These are phyloP conservation scores for Colletes latitarsis DNA, from an alignment of 1,140 invertebrate species.

Conservation along the genomic window DNA sequence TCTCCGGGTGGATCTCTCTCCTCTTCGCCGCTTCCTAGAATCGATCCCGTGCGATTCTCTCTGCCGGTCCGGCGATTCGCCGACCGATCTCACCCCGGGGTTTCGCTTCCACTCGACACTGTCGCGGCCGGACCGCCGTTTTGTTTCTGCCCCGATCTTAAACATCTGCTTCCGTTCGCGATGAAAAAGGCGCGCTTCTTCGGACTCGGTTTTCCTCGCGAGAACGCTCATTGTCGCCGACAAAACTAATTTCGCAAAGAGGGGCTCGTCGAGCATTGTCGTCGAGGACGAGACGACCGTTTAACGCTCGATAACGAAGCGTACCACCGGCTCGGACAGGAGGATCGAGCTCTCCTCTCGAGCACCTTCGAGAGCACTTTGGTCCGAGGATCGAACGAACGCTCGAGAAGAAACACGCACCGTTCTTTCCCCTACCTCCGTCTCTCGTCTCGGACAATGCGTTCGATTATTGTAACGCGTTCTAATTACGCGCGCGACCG, in stretches of 20 bases:
- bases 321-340: conserved; percentile 47
- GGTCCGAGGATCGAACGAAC: conserved; percentile 12
- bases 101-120: neutral
- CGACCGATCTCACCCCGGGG: neutral
- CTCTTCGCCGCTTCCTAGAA: conserved; percentile 49
- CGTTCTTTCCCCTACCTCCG: neutral
- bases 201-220: neutral
- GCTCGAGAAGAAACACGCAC: conserved; percentile 23
- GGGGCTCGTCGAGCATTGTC: conserved; percentile 20
- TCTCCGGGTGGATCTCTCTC: conserved; percentile 44
- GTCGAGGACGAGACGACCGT: conserved; percentile 44
- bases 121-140: conserved; percentile 1
- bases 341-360: conserved; percentile 34
- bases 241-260: conserved; percentile 56
- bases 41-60: conserved; percentile 43
- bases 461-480: conserved; percentile 52
- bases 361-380: conserved; percentile 53
- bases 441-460: conserved; percentile 52
- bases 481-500: conserved; percentile 37
- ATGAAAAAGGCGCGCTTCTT: neutral
- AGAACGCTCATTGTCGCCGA: conserved; percentile 23
- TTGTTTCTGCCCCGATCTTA: conserved; percentile 10
- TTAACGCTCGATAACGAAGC: conserved; percentile 62
- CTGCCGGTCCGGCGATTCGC: neutral
- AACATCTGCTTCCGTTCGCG: conserved; percentile 9